Evolutionary conservation across 2,113 vertebrate species (phyloP).

Genomic region (Zapus hudsonius): DNA sequence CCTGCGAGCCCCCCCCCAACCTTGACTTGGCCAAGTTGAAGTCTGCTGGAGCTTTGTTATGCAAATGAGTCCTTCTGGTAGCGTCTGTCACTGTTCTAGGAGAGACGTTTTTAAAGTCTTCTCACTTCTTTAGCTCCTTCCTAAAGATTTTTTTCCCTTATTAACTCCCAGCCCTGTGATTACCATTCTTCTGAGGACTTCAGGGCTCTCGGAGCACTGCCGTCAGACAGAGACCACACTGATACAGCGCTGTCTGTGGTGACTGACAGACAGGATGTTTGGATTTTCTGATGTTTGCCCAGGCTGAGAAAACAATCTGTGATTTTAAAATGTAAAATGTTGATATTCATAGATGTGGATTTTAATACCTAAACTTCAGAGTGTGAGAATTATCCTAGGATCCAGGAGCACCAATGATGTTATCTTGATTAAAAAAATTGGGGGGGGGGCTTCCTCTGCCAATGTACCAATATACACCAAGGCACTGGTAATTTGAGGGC

Average conservation of each 20-base stretch:
- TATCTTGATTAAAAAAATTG: no score
- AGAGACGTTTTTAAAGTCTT: neutral
- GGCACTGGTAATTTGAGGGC: no score
- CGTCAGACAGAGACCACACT: neutral
- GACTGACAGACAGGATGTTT: neutral
- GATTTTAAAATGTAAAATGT: neutral
- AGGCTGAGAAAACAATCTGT: neutral
- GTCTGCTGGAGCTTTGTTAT: slow-evolving; percentile 41
- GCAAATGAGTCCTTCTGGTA: slow-evolving; percentile 20
- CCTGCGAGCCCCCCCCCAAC: neutral
- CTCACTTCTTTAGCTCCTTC: neutral
- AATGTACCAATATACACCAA: no score
- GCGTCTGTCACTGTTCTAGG: slow-evolving; percentile 54
- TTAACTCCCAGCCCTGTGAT: neutral
- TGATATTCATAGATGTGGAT: neutral
- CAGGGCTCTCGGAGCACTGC: no score
- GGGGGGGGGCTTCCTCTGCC: no score
- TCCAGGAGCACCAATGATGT: neutral
- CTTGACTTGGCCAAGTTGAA: neutral
- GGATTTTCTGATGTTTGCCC: neutral
- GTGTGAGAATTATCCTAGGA: neutral
- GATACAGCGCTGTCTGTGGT: neutral
- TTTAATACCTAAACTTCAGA: neutral
- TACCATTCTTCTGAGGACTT: neutral
- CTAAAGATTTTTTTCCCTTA: neutral